These are phyloP conservation scores for Netelia fuscicornis DNA, from an alignment of 2,888 invertebrate species.

Conservation along the genomic window DNA sequence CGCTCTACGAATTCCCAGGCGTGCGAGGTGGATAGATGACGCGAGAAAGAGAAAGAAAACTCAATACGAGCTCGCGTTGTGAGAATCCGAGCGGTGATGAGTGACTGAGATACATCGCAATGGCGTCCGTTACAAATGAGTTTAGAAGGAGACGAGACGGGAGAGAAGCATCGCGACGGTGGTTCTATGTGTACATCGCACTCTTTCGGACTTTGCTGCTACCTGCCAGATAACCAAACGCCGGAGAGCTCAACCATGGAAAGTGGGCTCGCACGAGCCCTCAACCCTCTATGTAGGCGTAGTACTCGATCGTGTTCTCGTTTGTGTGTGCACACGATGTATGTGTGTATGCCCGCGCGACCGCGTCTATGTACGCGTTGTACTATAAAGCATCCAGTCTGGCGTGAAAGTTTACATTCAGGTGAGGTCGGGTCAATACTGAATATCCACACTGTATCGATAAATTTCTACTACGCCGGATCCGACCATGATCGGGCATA, in stretches of 20 bases:
- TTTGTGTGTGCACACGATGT: not conserved
- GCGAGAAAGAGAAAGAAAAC: slow-evolving; percentile 28
- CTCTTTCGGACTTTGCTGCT: slow-evolving; percentile 53
- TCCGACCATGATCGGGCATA: slow-evolving; percentile 3
- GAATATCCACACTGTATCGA: slow-evolving; percentile 46
- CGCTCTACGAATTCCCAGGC: not conserved
- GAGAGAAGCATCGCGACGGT: slow-evolving; percentile 2
- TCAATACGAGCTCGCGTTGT: slow-evolving; percentile 23
- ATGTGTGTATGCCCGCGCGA: not conserved
- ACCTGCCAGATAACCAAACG: slow-evolving; percentile 55
- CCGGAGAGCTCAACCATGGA: slow-evolving; percentile 55
- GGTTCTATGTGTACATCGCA: not conserved
- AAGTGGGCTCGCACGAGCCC: slow-evolving; percentile 37
- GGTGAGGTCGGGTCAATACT: slow-evolving; percentile 66
- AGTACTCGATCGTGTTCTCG: not conserved
- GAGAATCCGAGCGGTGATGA: slow-evolving; percentile 32
- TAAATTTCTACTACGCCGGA: slow-evolving; percentile 43
- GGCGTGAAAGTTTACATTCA: slow-evolving; percentile 50
- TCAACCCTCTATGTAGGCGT: not conserved
- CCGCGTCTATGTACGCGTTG: not conserved
- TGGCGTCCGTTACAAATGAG: slow-evolving; percentile 61
- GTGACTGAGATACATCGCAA: slow-evolving; percentile 41
- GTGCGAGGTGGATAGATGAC: not conserved
- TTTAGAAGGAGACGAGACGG: slow-evolving; percentile 59
- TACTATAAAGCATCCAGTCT: not conserved